Evolutionary conservation across 2,797 vertebrate species (phyloP), one percentile per base, ranked within the genome.

Genomic region (Nannoperca obscura): DNA sequence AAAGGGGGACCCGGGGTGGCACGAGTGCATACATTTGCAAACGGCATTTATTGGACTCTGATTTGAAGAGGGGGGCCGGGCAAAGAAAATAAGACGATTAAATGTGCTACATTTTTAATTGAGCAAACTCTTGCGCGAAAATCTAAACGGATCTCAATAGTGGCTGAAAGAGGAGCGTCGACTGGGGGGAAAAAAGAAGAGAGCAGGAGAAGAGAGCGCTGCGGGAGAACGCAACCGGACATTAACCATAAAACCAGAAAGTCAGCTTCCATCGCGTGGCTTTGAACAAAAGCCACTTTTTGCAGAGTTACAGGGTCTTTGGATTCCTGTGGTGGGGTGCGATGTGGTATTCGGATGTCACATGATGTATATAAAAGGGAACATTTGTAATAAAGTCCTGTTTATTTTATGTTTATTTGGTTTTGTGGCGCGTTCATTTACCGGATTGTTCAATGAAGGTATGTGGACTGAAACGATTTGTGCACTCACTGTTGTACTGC

Each of bases 71-170:
- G 82, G 84, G 84, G 88, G 78, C 74, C 49, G 59, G 86, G 71
- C 71, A 47, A 61, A 85, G 85, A 86, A 92, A 88, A 81, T 68
- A 50, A 78, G 77, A 90, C 81, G 76, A 92, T 94, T 93, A 89
- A 87, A 90, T 55, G 76, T 76, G 81, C 74, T 82, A 68, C 81
- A 87, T 85, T 91, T 90, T 90, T 91, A 89, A 94, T 82, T 84
- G 83, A 92, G 86, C 65, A 84, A 86, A 91, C 79, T 88, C 70
- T 53, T 47, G 0, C 67, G 76, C n/a, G 70, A 42, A 80, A 84
- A 74, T 61, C 34, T 50, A 88, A 91, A 89, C 65, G 55, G 49
- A 5, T 62, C 52, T 77, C 52, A 66, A 84, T 73, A 79, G 74
- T 65, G 57, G 50, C 49, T 20, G 63, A 76, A 57, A 68, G 47